Base-by-base conservation (phyloP, 2,113 vertebrate species). In the Pagrus major region DNA sequence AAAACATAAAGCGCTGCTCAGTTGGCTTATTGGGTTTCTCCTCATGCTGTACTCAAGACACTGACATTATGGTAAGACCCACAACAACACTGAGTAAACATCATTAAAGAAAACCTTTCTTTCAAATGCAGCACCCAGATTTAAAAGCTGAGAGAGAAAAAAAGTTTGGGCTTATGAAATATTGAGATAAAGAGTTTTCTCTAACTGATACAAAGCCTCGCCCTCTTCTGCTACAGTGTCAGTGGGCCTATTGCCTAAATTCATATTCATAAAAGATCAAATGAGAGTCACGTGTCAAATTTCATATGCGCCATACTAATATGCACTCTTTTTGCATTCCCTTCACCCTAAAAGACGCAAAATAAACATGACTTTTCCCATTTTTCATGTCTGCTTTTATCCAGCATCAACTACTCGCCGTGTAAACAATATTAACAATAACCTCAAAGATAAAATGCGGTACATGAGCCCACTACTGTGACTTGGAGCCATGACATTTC, bases 401-500 rank as follows among this genome's bases (percentile, higher is more conserved):
- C 31, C 37, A 35, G 41, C 20, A 16, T 9, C 60, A 78, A 67
- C 20, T 14, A 41, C 64, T 44, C 18, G 6, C 25, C 68, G 12
- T 16, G 69, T 21, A 51, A 76, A 59, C 33, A 77, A 73, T 47
- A 46, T 42, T 42, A 74, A 59, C 42, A 71, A 12, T n/a, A 61
- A 39, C n/a, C 18, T 69, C 33, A 27, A 67, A 33, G 33, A 59
- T 51, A 52, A 51, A 78, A 68, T 29, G 49, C 58, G 49, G 18
- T 18, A 23, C 9, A 20, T 7, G 0, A 41, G 12, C 16, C 27
- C 10, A 10, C 18, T 12, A 49, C 23, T 52, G 15, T 65, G 66
- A 84, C 39, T 27, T 21, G 14, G 46, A 78, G 29, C 12, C n/a
- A 9, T 82, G 66, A 74, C 64, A 80, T 80, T 85, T 78, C 25